Evolutionary conservation across 2,797 vertebrate species (phyloP).

Genomic region (Enteromius treurensis): DNA sequence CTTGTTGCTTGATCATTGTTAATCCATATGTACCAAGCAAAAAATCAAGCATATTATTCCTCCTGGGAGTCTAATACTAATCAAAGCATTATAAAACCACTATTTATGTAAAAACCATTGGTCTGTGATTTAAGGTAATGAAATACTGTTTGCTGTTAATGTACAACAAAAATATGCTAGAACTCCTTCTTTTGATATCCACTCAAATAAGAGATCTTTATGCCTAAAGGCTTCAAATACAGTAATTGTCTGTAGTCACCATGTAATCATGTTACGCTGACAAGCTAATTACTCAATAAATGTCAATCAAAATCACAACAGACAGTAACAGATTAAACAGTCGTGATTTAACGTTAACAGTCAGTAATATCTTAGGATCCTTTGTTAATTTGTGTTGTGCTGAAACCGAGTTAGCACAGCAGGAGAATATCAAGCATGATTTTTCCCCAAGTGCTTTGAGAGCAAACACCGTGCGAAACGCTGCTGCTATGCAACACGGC

Average conservation of each 20-base stretch:
- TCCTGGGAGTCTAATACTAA: neutral
- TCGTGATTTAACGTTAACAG: slow-evolving; percentile 10
- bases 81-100: neutral
- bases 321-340: slow-evolving; percentile 40
- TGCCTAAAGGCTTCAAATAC: slow-evolving; percentile 7
- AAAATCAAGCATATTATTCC: neutral
- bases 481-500: slow-evolving; percentile 22
- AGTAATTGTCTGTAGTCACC: slow-evolving; percentile 21
- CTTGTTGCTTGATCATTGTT: neutral
- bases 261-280: slow-evolving; percentile 35
- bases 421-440: slow-evolving; percentile 34
- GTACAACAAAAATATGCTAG: neutral
- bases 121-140: neutral
- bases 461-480: neutral
- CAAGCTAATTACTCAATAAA: slow-evolving; percentile 47
- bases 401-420: slow-evolving; percentile 48
- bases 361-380: slow-evolving; percentile 37
- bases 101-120: neutral
- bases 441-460: slow-evolving; percentile 12
- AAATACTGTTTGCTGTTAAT: neutral
- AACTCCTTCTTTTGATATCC: slow-evolving; percentile 17
- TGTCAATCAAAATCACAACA: slow-evolving; percentile 54
- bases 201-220: slow-evolving; percentile 6
- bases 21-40: neutral
- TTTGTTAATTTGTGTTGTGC: slow-evolving; percentile 51